These are phyloP conservation scores for Sarcophaga variegata DNA, from an alignment of 2,888 invertebrate species.

Conservation along the genomic window DNA sequence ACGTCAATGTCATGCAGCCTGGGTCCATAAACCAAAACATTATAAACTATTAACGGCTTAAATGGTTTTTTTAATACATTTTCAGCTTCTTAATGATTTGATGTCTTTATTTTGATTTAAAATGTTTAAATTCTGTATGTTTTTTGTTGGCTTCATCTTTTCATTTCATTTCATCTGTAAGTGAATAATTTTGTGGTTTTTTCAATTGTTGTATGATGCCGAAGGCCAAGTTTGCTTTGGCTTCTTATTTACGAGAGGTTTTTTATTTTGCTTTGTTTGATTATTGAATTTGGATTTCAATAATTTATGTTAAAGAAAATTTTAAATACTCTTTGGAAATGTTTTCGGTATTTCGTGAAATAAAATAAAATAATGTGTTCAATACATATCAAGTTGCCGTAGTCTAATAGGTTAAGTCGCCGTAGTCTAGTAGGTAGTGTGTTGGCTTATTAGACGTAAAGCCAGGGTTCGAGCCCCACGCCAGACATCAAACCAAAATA, in stretches of 20 bases:
- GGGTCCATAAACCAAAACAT: background rate
- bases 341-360: too few relatives aligned
- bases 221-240: background rate
- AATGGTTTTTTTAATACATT: constrained; percentile 8
- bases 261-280: background rate
- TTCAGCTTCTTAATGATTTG: constrained; percentile 14
- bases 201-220: background rate
- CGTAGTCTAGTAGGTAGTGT: too few relatives aligned
- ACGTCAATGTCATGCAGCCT: constrained; percentile 16
- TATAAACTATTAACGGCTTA: constrained; percentile 8
- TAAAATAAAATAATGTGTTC: too few relatives aligned
- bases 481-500: too few relatives aligned
- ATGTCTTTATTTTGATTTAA: constrained; percentile 19
- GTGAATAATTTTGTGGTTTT: background rate
- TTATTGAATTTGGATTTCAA: background rate
- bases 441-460: too few relatives aligned
- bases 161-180: background rate
- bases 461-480: too few relatives aligned
- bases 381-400: too few relatives aligned
- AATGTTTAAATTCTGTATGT: constrained; percentile 2
- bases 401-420: too few relatives aligned
- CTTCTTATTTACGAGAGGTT: background rate
- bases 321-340: background rate
- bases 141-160: background rate
- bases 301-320: background rate